Percentiles rank a stretch among this genome's conserved stretches.
Conservation (phyloP, 64 coral and sea anemone genomes). For the Stylophora pistillata region DNA sequence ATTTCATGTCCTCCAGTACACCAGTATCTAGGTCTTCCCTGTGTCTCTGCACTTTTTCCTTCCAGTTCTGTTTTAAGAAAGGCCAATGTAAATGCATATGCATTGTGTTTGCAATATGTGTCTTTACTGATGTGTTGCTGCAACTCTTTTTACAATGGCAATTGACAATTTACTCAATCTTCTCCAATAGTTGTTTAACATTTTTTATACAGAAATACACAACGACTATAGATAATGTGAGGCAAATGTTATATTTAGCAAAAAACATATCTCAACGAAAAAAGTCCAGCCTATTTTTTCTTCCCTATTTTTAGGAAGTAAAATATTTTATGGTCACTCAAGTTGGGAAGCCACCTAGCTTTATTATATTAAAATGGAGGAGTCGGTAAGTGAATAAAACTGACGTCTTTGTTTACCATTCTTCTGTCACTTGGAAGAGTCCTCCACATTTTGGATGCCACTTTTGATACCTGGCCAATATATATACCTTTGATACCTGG, state of each 20-base stretch:
- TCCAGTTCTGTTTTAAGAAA: constrained; percentile 20
- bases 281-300: no score
- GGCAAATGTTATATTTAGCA: constrained; percentile 2
- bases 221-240: constrained; percentile 5
- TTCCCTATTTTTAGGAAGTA: no score
- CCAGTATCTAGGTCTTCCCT: constrained; percentile 39
- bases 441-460: constrained; percentile 56
- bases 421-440: constrained; percentile 50
- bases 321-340: no score
- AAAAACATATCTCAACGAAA: neutral
- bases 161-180: no score
- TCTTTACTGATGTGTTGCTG: constrained; percentile 25
- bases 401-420: constrained; percentile 54
- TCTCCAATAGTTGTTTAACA: neutral
- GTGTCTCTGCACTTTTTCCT: constrained; percentile 27
- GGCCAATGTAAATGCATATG: no score
- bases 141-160: no score
- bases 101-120: no score
- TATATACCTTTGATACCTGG: no score
- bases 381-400: no score
- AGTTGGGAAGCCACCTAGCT: constrained; percentile 13
- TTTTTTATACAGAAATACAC: neutral
- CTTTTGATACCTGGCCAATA: constrained; percentile 52
- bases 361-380: no score
- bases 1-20: constrained; percentile 18